Base-by-base conservation (phyloP, 2,113 vertebrate genomes). In the Neotoma lepida region DNA sequence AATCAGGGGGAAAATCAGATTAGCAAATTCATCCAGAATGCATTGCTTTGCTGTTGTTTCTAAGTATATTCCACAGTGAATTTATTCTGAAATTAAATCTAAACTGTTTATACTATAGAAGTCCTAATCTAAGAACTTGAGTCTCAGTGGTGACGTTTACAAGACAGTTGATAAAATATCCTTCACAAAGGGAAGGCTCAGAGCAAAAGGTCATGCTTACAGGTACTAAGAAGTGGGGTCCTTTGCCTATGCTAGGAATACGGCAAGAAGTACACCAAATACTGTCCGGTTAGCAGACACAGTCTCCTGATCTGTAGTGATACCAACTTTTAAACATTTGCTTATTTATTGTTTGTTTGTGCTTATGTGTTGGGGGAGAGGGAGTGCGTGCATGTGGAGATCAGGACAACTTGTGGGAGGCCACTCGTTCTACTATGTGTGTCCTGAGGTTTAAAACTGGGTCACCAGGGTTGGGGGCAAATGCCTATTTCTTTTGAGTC, bases 221-320 rank as follows among this genome's bases (percentile, higher is more conserved):
- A 10, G 18, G 35, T 3, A 7, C 49, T 2, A 13, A 78, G 30
- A 61, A 76, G 4, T 4, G 1, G 17, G 20, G 13, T 28, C 6
- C 30, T 26, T 7, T 12, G 3, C 8, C 28, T 18, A 1, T 0
- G 3, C 6, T 1, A 24, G 17, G 26, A 70, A 4, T 22, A 35
- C 3, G 33, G 13, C 0, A 1, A 46, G 61, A 17, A 4, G 30
- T 0, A 2, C 22, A 3, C 0, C 17, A 7, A 9, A 6, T 1
- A 22, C 20, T 0, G 30, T 54, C 20, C 6, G 1, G 3, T 4
- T 4, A 49, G 9, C 71, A 6, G 0, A 56, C 26, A 0, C 1
- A 6, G 51, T 2, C 6, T 64, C 17, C 88, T n/a, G 58, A 82
- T 24, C n/a, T 61, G 35, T 18, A 7, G 35, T n/a, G 80, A 61